phyloP scores from a whole-genome alignment of 2,888 invertebrate genomes.

The Drosophila atroscutellata region DNA sequence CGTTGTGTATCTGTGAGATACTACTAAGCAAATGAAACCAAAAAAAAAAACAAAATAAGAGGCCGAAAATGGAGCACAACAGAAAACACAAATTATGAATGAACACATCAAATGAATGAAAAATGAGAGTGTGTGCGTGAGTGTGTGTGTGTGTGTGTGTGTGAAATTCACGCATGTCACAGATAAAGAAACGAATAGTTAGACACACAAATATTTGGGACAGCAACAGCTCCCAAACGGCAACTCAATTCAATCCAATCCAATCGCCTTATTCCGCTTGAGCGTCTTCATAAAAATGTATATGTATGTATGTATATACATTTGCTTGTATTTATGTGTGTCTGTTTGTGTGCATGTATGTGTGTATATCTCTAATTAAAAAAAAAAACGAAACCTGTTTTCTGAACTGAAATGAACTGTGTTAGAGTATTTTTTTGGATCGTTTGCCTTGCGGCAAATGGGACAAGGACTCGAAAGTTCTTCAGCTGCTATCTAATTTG shows the following conservation, averaged over 20 bases:
- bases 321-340: background rate
- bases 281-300: slow-evolving; percentile 8
- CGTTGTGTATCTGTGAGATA: slow-evolving; percentile 44
- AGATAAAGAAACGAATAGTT: slow-evolving; percentile 40
- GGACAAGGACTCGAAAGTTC: slow-evolving; percentile 66
- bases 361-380: slow-evolving; percentile 23
- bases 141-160: slow-evolving; percentile 1
- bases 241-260: slow-evolving; percentile 33
- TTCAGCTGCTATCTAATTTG: slow-evolving; percentile 69
- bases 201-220: slow-evolving; percentile 26
- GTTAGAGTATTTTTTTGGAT: slow-evolving; percentile 14
- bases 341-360: background rate
- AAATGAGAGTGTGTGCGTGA: background rate
- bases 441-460: slow-evolving; percentile 70
- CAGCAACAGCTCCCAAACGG: slow-evolving; percentile 19
- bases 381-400: slow-evolving; percentile 51
- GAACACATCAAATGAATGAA: slow-evolving; percentile 48
- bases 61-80: slow-evolving; percentile 42
- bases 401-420: slow-evolving; percentile 17
- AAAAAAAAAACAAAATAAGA: slow-evolving; percentile 28
- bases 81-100: slow-evolving; percentile 50
- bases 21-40: slow-evolving; percentile 22
- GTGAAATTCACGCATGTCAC: slow-evolving; percentile 36
- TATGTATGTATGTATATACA: slow-evolving; percentile 11
- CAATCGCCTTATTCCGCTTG: slow-evolving; percentile 46